Evolutionary conservation across 2,797 vertebrate species (phyloP).

Genomic region (Saxicola maurus): DNA sequence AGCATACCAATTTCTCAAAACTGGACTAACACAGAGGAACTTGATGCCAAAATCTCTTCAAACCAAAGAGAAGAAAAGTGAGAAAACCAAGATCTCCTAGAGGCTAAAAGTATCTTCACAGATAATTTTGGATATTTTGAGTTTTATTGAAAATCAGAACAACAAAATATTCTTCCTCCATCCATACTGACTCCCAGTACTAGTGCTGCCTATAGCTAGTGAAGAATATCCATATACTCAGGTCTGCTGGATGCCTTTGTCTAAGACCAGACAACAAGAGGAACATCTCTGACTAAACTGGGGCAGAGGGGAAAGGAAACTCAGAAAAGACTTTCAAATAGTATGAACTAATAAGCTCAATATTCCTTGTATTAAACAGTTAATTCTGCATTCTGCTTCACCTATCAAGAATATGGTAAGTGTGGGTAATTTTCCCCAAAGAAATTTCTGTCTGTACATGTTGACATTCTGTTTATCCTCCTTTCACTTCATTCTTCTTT

Average conservation of each 20-base stretch:
- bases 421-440: neutral
- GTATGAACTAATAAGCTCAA: neutral
- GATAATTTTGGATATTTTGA: neutral
- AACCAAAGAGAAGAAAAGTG: neutral
- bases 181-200: fast-evolving
- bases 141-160: neutral
- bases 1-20: neutral
- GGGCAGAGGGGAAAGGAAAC: neutral
- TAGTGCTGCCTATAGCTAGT: neutral
- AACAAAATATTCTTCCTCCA: neutral
- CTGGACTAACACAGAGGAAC: neutral
- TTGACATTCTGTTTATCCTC: neutral
- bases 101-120: neutral
- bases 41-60: neutral
- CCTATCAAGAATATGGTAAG: neutral
- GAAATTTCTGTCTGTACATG: neutral
- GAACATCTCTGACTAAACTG: neutral
- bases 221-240: neutral
- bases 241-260: neutral
- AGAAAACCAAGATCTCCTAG: neutral
- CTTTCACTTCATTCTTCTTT: neutral
- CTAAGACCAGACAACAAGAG: neutral
- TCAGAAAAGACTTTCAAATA: neutral
- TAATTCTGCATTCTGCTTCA: neutral
- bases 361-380: neutral